Evolutionary conservation across 2,888 invertebrate genomes (phyloP).

Genomic region (Eristalinus sepulchralis): DNA sequence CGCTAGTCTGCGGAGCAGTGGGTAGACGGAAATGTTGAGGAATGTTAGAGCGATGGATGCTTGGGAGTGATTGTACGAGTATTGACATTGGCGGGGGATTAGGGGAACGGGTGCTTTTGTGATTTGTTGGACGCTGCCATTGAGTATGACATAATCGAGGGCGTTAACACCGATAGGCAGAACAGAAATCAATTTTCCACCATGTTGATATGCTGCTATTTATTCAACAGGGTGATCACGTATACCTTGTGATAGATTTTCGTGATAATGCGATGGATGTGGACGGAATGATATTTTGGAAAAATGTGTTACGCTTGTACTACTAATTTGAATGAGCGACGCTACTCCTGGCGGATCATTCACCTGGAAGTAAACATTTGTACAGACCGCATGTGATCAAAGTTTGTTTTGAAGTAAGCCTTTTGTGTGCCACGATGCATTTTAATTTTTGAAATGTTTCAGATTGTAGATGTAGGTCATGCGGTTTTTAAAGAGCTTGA

Average conservation of each 20-base stretch:
- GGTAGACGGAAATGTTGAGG: not conserved
- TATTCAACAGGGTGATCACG: not conserved
- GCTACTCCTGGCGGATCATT: not conserved
- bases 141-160: constrained; percentile 8
- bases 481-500: too few relatives aligned
- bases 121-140: not conserved
- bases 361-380: not conserved
- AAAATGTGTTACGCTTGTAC: not conserved
- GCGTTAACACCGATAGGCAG: not conserved
- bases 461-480: too few relatives aligned
- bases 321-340: not conserved
- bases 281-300: not conserved
- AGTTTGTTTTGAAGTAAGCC: not conserved
- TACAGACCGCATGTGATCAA: not conserved
- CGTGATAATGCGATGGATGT: not conserved
- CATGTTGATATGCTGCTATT: not conserved
- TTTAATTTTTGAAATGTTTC: too few relatives aligned
- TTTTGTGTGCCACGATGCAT: not conserved
- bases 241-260: not conserved
- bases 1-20: not conserved
- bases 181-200: not conserved
- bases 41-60: not conserved
- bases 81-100: not conserved
- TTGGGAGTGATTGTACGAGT: not conserved
- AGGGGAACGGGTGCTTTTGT: not conserved